These are phyloP conservation scores for Copidosoma floridanum DNA, from an alignment of 1,140 invertebrate genomes.

Conservation along the genomic window DNA sequence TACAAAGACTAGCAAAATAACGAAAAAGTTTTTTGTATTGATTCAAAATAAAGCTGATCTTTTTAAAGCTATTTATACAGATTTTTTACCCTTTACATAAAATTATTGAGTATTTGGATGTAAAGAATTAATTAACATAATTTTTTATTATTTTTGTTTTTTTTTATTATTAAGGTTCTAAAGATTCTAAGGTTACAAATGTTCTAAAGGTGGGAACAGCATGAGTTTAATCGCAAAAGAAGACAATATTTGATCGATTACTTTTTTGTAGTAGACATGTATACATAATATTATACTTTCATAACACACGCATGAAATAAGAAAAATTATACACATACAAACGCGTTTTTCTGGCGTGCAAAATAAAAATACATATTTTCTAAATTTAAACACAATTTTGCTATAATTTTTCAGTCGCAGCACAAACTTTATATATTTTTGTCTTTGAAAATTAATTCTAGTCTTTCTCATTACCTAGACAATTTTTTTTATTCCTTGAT, in stretches of 20 bases:
- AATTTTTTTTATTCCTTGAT: conserved; percentile 6
- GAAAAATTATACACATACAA: conserved; percentile 2
- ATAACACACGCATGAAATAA: not conserved
- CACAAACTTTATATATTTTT: not conserved
- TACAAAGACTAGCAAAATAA: too few relatives aligned
- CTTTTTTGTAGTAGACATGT: not conserved
- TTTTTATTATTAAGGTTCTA: conserved; percentile 25
- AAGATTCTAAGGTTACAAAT: conserved; percentile 27
- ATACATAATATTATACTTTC: conserved; percentile 11
- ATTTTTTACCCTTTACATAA: too few relatives aligned
- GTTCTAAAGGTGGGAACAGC: conserved; percentile 23
- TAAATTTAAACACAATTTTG: conserved; percentile 3
- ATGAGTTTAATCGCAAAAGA: conserved; percentile 16
- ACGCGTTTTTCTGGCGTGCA: not conserved
- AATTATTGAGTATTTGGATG: not conserved
- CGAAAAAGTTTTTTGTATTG: too few relatives aligned
- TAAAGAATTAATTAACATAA: conserved; percentile 14
- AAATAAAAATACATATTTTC: conserved; percentile 16
- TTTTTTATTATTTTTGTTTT: conserved; percentile 20
- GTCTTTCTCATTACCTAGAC: not conserved
- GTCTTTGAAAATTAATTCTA: too few relatives aligned
- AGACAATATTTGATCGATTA: conserved; percentile 19
- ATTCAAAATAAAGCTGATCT: too few relatives aligned
- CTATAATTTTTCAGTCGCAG: conserved; percentile 9
- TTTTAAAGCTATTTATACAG: too few relatives aligned